These are phyloP conservation scores for Cotesia congregata DNA, from an alignment of 2,888 invertebrate species.

Conservation along the genomic window DNA sequence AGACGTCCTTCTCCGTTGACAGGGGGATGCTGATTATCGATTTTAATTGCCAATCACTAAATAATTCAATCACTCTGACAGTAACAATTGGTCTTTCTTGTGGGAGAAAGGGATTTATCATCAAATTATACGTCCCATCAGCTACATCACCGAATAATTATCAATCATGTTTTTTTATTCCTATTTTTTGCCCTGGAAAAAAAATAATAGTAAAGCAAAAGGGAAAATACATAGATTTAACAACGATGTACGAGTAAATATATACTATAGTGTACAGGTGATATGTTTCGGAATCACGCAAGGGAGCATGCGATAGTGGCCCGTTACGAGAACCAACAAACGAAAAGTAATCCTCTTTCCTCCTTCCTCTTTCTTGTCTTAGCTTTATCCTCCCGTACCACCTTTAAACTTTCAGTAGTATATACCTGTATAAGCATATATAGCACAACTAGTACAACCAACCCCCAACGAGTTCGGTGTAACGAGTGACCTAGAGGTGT, in stretches of 20 bases:
- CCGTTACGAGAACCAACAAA: conserved; percentile 27
- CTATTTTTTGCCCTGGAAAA: neutral
- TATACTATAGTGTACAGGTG: conserved; percentile 1
- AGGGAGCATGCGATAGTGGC: conserved; percentile 40
- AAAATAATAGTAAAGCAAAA: neutral
- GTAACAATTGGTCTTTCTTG: conserved; percentile 5
- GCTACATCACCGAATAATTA: conserved; percentile 60
- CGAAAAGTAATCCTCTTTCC: neutral
- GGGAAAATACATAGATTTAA: conserved; percentile 13
- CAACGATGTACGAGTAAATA: neutral
- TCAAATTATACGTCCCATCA: conserved; percentile 47
- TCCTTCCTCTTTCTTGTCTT: neutral
- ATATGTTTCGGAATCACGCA: conserved; percentile 39
- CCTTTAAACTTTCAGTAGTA: conserved; percentile 10
- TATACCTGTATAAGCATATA: neutral
- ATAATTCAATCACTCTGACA: neutral
- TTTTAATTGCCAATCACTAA: neutral
- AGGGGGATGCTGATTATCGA: neutral
- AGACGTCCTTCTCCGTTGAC: conserved; percentile 19
- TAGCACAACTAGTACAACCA: conserved; percentile 1
- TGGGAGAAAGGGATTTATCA: conserved; percentile 43
- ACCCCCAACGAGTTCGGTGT: conserved; percentile 39
- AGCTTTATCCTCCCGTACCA: neutral
- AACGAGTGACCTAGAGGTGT: conserved; percentile 66
- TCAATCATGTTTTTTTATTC: conserved; percentile 54